A percentile compares a stretch with the other conserved stretches of the same genome.
phyloP scores from a whole-genome alignment of 2,113 vertebrate species.

The Natator depressus region DNA sequence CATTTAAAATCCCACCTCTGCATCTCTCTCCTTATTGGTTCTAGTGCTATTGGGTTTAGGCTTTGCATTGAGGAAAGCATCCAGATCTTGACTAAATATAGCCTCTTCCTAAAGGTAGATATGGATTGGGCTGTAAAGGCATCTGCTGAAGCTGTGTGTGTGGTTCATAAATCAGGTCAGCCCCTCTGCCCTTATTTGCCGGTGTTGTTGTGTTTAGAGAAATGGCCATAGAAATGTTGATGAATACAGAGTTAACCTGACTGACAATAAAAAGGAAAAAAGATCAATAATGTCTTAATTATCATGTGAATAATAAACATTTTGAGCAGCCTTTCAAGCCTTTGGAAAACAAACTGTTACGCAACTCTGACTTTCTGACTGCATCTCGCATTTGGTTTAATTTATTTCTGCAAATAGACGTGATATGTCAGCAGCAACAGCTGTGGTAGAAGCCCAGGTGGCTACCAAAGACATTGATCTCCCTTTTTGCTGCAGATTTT shows the following conservation, averaged over 20 bases:
- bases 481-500: constrained; percentile 17
- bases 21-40: background rate
- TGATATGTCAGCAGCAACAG: constrained; percentile 70
- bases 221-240: background rate
- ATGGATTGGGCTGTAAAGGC: background rate
- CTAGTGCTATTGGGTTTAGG: background rate
- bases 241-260: constrained; percentile 14
- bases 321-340: constrained; percentile 59
- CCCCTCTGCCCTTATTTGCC: background rate
- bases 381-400: constrained; percentile 64
- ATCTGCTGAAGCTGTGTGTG: background rate
- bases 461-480: constrained; percentile 41
- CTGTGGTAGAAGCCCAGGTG: constrained; percentile 65
- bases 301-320: constrained; percentile 42
- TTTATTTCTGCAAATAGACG: constrained; percentile 45
- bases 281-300: constrained; percentile 38
- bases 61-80: background rate
- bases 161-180: background rate
- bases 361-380: constrained; percentile 53
- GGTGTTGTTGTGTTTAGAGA: background rate
- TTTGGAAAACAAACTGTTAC: constrained; percentile 63
- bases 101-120: background rate
- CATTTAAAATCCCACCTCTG: background rate
- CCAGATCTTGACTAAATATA: background rate
- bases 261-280: background rate